phyloP scores from a whole-genome alignment of 2,797 vertebrate species.

The Typhlichthys subterraneus region DNA sequence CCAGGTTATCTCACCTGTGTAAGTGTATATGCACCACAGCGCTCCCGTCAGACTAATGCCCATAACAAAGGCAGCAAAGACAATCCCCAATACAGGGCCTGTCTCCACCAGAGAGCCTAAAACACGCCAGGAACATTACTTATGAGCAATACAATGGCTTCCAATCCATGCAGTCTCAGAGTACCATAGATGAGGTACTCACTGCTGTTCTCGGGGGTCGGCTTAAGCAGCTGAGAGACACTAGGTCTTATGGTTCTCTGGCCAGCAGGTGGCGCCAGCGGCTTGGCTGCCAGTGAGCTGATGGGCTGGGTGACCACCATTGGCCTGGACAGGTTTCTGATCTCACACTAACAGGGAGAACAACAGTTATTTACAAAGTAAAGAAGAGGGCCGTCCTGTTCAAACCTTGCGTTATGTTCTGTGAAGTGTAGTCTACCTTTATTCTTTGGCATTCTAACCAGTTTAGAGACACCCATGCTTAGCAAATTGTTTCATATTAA shows the following conservation, averaged over 20 bases:
- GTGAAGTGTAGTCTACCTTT: too few species aligned
- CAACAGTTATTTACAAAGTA: not conserved
- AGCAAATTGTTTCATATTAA: too few species aligned
- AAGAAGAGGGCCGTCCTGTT: too few species aligned
- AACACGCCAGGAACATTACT: conserved; percentile 13
- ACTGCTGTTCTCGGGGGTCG: conserved; percentile 51
- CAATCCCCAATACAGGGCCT: conserved; percentile 72
- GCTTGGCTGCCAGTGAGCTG: conserved; percentile 45
- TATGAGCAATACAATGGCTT: not conserved
- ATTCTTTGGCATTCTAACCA: too few species aligned
- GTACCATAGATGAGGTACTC: conserved; percentile 18
- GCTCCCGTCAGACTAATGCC: conserved; percentile 79
- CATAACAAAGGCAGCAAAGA: conserved; percentile 81
- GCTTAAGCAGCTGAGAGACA: conserved; percentile 23
- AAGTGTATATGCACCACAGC: conserved; percentile 81
- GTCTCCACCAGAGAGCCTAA: conserved; percentile 52
- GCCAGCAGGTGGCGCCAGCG: conserved; percentile 45
- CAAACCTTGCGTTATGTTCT: too few species aligned
- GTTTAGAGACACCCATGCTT: too few species aligned
- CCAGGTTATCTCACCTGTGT: conserved; percentile 72
- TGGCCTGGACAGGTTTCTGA: conserved; percentile 82
- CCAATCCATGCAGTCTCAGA: not conserved
- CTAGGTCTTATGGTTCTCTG: conserved; percentile 55
- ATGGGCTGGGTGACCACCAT: conserved; percentile 80
- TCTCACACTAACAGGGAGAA: conserved; percentile 74